Conservation (phyloP, 2,888 invertebrate species). For the Amblyteles armatorius region DNA sequence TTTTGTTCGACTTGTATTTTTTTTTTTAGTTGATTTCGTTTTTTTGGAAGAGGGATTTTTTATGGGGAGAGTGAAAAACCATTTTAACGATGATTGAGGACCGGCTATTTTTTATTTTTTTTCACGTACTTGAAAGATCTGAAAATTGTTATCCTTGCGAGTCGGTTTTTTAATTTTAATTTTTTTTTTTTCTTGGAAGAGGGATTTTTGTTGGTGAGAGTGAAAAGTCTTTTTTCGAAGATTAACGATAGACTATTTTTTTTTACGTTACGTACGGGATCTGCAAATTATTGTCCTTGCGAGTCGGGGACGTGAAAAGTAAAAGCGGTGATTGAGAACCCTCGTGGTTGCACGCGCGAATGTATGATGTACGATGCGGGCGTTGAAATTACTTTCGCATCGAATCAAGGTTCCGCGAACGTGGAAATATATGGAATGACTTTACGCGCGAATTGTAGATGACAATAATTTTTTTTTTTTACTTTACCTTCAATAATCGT, state of each 20-base stretch:
- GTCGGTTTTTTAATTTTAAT: neutral
- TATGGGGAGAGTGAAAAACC: neutral
- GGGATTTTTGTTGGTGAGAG: no score
- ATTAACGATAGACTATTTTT: no score
- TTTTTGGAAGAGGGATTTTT: neutral
- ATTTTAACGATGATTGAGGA: neutral
- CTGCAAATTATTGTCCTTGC: neutral
- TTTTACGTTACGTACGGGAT: no score
- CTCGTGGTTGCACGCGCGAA: neutral
- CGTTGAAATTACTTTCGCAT: constrained; percentile 38
- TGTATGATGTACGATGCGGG: constrained; percentile 16
- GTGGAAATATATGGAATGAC: constrained; percentile 47
- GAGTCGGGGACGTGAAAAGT: neutral
- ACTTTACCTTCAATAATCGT: neutral
- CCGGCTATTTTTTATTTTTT: neutral
- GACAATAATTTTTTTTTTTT: neutral
- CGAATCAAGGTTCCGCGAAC: constrained; percentile 56
- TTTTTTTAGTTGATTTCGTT: neutral
- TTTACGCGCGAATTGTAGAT: neutral
- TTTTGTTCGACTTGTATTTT: neutral
- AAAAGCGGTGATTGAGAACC: constrained; percentile 52
- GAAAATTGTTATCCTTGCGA: neutral
- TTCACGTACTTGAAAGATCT: neutral
- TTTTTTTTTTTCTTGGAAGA: no score
- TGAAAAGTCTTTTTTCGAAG: no score